These are phyloP conservation scores for Eretmocerus hayati DNA, from an alignment of 2,888 invertebrate species.

Conservation along the genomic window DNA sequence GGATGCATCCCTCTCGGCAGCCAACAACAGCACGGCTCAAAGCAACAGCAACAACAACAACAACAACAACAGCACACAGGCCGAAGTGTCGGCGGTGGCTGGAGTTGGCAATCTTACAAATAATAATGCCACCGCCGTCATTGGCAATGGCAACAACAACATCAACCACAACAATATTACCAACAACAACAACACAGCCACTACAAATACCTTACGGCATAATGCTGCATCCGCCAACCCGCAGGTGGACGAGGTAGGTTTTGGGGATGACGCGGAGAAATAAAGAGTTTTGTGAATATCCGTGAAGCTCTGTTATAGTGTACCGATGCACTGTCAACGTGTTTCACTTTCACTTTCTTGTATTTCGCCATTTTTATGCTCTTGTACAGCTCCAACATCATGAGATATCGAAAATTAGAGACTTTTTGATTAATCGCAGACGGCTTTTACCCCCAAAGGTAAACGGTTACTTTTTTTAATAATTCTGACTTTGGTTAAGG, in stretches of 20 bases:
- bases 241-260: constrained; percentile 46
- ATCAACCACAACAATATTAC: constrained; percentile 33
- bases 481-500: too few species aligned
- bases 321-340: too few species aligned
- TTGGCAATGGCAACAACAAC: constrained; percentile 33
- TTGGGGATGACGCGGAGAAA: constrained; percentile 30
- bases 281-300: too few species aligned
- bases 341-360: too few species aligned
- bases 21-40: constrained; percentile 31
- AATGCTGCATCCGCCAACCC: constrained; percentile 43
- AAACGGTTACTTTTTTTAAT: too few species aligned
- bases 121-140: neutral
- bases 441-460: too few species aligned
- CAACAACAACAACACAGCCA: constrained; percentile 36
- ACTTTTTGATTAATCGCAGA: too few species aligned
- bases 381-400: too few species aligned
- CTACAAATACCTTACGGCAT: constrained; percentile 37
- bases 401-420: too few species aligned
- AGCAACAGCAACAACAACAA: neutral
- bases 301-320: too few species aligned
- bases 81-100: neutral
- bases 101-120: neutral
- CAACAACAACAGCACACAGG: neutral
- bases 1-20: constrained; percentile 53
- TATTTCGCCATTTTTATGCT: too few species aligned